A percentile compares a stretch with the other conserved stretches of the same genome.
These are phyloP conservation scores for Meta bourneti DNA, from an alignment of 2,888 invertebrate species.

Conservation along the genomic window DNA sequence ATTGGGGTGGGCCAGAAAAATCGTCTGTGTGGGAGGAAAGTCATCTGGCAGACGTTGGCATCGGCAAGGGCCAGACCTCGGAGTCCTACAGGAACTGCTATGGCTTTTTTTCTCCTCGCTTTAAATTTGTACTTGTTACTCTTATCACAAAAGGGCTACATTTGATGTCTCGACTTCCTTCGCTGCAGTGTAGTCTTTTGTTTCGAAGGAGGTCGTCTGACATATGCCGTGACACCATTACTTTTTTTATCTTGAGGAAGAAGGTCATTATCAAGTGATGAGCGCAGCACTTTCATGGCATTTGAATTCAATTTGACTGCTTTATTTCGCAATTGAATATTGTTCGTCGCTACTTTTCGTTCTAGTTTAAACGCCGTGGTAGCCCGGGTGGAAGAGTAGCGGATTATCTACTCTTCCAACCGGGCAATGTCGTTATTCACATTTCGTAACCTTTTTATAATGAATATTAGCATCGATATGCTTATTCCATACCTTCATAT, in stretches of 20 bases:
- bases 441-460: too few relatives aligned
- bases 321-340: too few relatives aligned
- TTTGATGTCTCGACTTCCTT: slow-evolving; percentile 16
- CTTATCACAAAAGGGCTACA: not conserved
- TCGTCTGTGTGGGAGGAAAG: slow-evolving; percentile 41
- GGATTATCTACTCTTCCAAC: too few relatives aligned
- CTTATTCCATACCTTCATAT: too few relatives aligned
- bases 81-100: slow-evolving; percentile 23
- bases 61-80: not conserved
- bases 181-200: not conserved
- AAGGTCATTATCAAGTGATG: not conserved
- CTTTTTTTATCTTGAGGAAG: not conserved
- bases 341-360: too few relatives aligned
- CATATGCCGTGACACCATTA: slow-evolving; percentile 14
- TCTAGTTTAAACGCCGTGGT: too few relatives aligned
- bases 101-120: slow-evolving; percentile 5
- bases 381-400: too few relatives aligned
- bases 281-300: too few relatives aligned
- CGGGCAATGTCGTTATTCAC: too few relatives aligned
- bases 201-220: not conserved
- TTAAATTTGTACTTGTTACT: not conserved
- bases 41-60: slow-evolving; percentile 50
- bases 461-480: too few relatives aligned
- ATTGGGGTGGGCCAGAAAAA: slow-evolving; percentile 32
- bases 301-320: too few relatives aligned